Percentiles rank a stretch among this genome's conserved stretches.
phyloP scores from a whole-genome alignment of 1,140 invertebrate genomes.

The Panulirus ornatus region DNA sequence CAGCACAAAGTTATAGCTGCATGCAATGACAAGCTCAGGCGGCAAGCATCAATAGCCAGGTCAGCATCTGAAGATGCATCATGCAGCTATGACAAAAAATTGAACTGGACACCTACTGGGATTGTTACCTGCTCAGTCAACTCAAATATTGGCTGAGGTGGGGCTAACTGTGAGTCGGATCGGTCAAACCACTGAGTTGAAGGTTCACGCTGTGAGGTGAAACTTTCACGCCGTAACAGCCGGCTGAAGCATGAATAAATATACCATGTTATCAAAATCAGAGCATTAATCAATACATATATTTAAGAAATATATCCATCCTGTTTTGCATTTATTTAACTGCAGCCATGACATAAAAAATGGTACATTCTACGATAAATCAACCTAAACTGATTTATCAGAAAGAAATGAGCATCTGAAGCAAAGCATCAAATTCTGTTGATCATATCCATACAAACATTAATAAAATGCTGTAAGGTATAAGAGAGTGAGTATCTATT shows the following conservation, averaged over 20 bases:
- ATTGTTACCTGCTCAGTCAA: conserved; percentile 53
- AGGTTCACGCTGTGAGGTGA: conserved; percentile 48
- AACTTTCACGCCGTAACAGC: conserved; percentile 56
- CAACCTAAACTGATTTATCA: too few relatives aligned
- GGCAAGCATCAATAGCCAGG: conserved; percentile 10
- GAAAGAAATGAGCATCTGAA: too few relatives aligned
- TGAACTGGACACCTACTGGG: conserved; percentile 50
- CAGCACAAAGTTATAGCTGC: not conserved
- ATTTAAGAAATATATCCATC: too few relatives aligned
- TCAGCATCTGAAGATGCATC: conserved; percentile 12
- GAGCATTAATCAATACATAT: not conserved
- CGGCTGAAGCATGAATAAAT: not conserved
- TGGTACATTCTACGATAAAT: too few relatives aligned
- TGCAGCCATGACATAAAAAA: too few relatives aligned
- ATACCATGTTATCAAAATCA: not conserved
- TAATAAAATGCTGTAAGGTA: too few relatives aligned
- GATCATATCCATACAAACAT: too few relatives aligned
- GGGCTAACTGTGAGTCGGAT: not conserved
- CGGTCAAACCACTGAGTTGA: conserved; percentile 67
- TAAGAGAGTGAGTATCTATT: too few relatives aligned
- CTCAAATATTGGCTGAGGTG: conserved; percentile 57
- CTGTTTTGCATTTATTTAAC: too few relatives aligned
- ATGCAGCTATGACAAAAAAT: conserved; percentile 1
- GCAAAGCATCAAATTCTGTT: too few relatives aligned
- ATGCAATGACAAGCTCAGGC: not conserved